Base-by-base conservation (phyloP, 2,797 vertebrate species). In the Alectoris magna region DNA sequence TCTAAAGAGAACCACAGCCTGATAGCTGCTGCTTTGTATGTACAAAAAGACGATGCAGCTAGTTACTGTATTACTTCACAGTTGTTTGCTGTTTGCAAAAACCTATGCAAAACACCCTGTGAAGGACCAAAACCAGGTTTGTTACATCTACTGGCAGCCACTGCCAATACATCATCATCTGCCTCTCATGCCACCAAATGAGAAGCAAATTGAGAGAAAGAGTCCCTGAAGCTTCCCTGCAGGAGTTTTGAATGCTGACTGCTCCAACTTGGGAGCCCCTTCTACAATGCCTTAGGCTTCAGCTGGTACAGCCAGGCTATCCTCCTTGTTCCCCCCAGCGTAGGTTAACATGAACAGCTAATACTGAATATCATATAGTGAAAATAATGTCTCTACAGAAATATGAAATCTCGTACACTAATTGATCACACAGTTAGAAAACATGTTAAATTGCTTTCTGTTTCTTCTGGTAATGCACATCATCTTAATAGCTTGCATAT, bases 1-100 rank as follows among this genome's bases (percentile, higher is more conserved):
- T 36, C 24, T 31, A 26, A 55, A 64, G 44, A 15, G 2, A 5
- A 38, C 11, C 53, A 22, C 8, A 10, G 0, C 34, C 27, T 4
- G 9, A 6, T 3, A 59, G 69, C 82, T 68, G 62, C 43, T 59
- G 44, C 29, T 8, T 13, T 39, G 11, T 6, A 29, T 14, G 15
- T 29, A 6, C 2, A 0, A 8, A 0, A 5, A 6, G 0, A 2
- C 2, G 3, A 22, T 29, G 15, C 6, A 14, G 8, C 38, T 24
- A 38, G 15, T 8, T n/a, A 2, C 2, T 24, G 51, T 18, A 7
- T 51, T 48, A 18, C 53, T 71, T 11, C 68, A 8, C 5, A 11
- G 10, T 3, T 49, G 26, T 6, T 53, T 11, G 44, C 55, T 51
- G 5, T 22, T 19, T 64, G 60, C 69, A 87, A 34, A 17, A 55